These are phyloP conservation scores for Anas platyrhynchos DNA, from an alignment of 2,113 vertebrate genomes.

Conservation along the genomic window DNA sequence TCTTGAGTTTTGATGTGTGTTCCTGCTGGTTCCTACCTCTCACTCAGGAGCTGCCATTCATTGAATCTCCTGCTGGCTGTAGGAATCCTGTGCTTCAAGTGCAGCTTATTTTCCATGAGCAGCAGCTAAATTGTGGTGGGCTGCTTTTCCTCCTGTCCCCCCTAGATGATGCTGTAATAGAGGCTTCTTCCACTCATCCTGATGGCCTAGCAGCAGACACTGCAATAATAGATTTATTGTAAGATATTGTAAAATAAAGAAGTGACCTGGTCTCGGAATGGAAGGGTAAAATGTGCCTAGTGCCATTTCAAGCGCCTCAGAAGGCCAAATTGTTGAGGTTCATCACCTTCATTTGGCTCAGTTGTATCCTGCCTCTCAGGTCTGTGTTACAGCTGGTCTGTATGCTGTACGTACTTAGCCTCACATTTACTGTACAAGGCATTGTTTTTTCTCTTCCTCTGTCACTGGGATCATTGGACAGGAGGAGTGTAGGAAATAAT, in stretches of 20 bases:
- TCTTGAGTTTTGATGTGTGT: constrained; percentile 45
- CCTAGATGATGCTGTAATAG: constrained; percentile 68
- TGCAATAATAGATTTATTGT: neutral
- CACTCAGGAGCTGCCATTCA: neutral
- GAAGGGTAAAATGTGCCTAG: neutral
- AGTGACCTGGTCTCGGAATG: neutral
- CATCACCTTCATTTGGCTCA: neutral
- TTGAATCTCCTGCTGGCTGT: neutral
- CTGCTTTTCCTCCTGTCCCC: constrained; percentile 52
- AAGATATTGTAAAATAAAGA: constrained; percentile 28
- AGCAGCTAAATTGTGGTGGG: neutral
- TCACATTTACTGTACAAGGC: neutral
- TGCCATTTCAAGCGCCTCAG: neutral
- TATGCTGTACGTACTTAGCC: neutral
- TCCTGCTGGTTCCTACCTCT: neutral
- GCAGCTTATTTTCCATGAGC: neutral
- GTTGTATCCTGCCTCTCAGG: neutral
- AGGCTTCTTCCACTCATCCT: constrained; percentile 16
- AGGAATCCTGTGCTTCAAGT: neutral
- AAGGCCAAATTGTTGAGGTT: constrained; percentile 46
- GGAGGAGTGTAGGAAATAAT: neutral
- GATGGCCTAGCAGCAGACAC: neutral
- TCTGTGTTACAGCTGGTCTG: constrained; percentile 44
- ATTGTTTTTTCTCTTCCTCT: neutral
- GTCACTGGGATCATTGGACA: neutral